Base-by-base conservation (phyloP, 2,888 invertebrate genomes). In the Baccha elongata region DNA sequence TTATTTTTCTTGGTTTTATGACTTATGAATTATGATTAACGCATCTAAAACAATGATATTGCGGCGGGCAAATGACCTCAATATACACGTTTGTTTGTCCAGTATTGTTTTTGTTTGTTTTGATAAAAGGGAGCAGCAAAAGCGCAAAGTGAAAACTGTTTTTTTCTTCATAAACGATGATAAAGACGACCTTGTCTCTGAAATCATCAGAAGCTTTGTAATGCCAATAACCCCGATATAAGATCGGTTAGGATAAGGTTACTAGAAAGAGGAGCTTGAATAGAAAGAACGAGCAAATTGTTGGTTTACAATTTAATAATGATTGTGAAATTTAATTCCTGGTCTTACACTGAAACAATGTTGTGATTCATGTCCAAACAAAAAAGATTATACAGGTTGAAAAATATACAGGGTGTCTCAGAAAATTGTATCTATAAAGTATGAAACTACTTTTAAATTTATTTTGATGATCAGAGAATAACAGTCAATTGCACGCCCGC, bases 1-100 rank as follows among this genome's bases (percentile, higher is more conserved):
- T 40, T 35, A 5, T 26, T 58, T 58, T 10, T 13, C 5, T 23
- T 55, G 2, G 4, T 29, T 4, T 52, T 10, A 32, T 32, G n/a
- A n/a, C n/a, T n/a, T n/a, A n/a, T 69, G 71, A 40, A 67, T 73
- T 72, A 60, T 73, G 78, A 79, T 73, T 58, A 79, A 79, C 58
- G 73, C 72, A 73, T 73, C 78, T 79, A 48, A 79, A 52, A 32
- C 72, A 78, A 72, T 76, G 69, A 78, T 53, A 64, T 53, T 53
- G 73, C 46, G 52, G 62, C 58, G 58, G 58, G 71, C 71, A 72
- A 72, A 72, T 23, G 72, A 62, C 72, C 72, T 21, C 71, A 71
- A 64, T 5, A 19, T 8, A 53, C 35, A 19, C 21, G 13, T 5
- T 13, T 10, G 7, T 7, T 8, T 21, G 19, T 13, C 2, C 19